These are phyloP conservation scores for Pristis pectinata DNA, from an alignment of 2,797 vertebrate species.

Conservation along the genomic window DNA sequence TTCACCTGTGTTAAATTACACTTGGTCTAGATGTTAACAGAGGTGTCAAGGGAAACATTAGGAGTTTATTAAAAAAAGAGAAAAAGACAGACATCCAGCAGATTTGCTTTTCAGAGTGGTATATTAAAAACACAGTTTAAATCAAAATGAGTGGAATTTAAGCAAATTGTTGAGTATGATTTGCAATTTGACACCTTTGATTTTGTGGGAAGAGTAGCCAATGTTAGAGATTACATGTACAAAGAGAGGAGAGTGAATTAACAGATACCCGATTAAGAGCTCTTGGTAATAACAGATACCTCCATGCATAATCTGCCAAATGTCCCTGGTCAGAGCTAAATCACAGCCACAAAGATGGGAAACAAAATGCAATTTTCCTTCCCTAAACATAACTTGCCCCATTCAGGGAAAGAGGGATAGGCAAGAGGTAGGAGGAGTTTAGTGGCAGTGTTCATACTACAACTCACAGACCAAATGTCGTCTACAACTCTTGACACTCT, in stretches of 20 bases:
- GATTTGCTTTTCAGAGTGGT: neutral
- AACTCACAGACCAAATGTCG: neutral
- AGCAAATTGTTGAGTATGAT: neutral
- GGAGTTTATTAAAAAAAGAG: no score
- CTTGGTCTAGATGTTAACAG: neutral
- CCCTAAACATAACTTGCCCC: neutral
- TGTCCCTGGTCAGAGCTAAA: neutral
- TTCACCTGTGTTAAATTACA: neutral
- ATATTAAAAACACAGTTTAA: neutral
- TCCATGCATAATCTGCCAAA: no score
- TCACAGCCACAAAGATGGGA: neutral
- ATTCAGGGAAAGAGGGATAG: neutral
- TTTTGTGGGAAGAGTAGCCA: neutral
- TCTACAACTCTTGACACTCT: neutral
- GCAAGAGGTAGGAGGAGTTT: neutral
- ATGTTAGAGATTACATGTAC: neutral
- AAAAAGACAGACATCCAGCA: neutral
- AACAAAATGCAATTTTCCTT: neutral
- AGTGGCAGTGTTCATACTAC: neutral
- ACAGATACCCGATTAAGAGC: no score
- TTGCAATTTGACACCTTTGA: neutral
- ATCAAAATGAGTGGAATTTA: neutral
- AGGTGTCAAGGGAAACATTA: conserved; percentile 6
- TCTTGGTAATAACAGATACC: no score
- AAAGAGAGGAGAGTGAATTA: no score